phyloP scores from a whole-genome alignment of 2,113 vertebrate genomes.

The Bufo bufo region DNA sequence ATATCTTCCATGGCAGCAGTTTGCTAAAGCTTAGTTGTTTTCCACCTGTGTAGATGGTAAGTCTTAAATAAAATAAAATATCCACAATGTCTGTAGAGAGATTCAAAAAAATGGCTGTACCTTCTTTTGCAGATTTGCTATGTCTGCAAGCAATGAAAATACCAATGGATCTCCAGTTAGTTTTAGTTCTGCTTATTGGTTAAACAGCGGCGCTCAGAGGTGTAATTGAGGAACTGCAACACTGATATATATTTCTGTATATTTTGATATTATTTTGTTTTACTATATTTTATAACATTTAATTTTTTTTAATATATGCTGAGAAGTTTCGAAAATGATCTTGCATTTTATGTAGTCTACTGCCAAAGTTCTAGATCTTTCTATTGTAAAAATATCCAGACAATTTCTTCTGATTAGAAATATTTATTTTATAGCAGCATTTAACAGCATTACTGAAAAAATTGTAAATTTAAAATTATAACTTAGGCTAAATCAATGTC shows the following conservation, averaged over 20 bases:
- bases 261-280: too few species aligned
- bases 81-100: neutral
- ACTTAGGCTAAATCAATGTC: too few species aligned
- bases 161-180: neutral
- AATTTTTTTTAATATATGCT: too few species aligned
- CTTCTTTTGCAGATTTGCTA: neutral
- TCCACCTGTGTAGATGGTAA: neutral
- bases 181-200: conserved; percentile 44
- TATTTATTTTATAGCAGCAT: too few species aligned
- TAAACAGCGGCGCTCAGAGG: conserved; percentile 55
- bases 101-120: conserved; percentile 4
- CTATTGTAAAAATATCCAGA: too few species aligned
- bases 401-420: too few species aligned
- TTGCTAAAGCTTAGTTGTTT: neutral
- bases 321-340: too few species aligned
- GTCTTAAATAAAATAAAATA: neutral
- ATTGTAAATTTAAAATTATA: too few species aligned
- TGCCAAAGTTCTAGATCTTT: too few species aligned
- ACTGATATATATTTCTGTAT: neutral
- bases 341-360: too few species aligned
- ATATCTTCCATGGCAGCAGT: neutral
- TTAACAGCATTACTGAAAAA: too few species aligned
- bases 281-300: too few species aligned
- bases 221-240: neutral
- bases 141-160: neutral